A percentile compares a stretch with the other conserved stretches of the same genome.
These are phyloP conservation scores for Bothrops jararaca DNA, from an alignment of 2,113 vertebrate genomes.

Conservation along the genomic window DNA sequence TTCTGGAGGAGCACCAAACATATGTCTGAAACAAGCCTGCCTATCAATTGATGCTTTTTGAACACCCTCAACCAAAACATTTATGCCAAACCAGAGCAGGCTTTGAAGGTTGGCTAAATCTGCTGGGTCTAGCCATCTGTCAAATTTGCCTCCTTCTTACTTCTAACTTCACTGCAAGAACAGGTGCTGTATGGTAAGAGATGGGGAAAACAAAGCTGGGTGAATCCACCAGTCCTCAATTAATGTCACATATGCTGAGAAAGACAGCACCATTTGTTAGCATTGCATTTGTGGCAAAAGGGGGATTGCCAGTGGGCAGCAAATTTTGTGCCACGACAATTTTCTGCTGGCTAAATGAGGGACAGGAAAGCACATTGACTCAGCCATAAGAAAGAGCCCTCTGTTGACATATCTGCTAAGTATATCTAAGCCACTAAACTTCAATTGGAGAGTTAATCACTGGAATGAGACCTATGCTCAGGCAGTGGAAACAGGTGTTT, in stretches of 20 bases:
- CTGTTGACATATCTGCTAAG: neutral
- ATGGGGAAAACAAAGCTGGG: neutral
- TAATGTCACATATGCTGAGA: neutral
- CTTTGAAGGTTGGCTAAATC: neutral
- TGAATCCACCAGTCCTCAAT: neutral
- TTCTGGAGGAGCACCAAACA: neutral
- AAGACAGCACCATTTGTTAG: neutral
- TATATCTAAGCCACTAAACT: neutral
- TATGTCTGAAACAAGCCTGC: neutral
- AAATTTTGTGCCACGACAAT: neutral
- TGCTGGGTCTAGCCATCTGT: neutral
- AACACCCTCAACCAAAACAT: neutral
- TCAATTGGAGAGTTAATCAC: neutral
- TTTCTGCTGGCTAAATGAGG: neutral
- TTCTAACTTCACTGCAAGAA: neutral
- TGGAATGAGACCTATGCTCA: neutral
- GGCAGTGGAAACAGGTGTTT: neutral
- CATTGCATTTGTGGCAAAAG: neutral
- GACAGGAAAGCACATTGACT: neutral
- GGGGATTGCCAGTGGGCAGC: neutral
- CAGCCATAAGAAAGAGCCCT: neutral
- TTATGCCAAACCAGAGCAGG: neutral
- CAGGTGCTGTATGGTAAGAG: neutral
- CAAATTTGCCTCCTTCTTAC: neutral
- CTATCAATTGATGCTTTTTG: neutral